Conservation (phyloP, 2,797 vertebrate genomes). For the Gambelia wislizenii region DNA sequence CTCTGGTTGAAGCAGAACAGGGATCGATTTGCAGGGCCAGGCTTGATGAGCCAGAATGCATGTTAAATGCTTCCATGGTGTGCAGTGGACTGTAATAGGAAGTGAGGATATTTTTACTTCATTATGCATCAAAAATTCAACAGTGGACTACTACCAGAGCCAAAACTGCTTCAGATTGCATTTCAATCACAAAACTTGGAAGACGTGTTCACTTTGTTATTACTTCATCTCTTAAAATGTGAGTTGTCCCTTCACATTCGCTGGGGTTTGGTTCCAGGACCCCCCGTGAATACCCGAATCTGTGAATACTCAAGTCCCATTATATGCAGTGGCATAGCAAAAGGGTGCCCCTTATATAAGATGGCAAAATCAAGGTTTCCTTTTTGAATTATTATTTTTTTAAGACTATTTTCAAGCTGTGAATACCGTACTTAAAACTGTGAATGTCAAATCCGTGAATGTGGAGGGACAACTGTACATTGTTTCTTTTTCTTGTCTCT, state of each 20-base stretch:
- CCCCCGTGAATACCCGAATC: no score
- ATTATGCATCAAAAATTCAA: neutral
- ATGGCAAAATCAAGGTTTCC: no score
- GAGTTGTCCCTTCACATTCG: no score
- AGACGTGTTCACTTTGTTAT: neutral
- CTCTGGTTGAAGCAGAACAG: conserved; percentile 26
- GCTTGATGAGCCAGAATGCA: conserved; percentile 4
- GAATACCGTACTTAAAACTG: no score
- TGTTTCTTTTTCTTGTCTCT: neutral
- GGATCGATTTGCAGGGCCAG: conserved; percentile 8
- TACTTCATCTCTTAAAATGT: neutral
- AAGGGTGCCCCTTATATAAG: no score
- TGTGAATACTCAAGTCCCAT: no score
- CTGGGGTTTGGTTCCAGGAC: no score
- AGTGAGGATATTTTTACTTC: neutral
- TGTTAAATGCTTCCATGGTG: conserved; percentile 12
- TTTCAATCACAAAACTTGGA: neutral
- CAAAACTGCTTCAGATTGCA: neutral
- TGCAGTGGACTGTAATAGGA: neutral
- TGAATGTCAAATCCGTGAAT: no score
- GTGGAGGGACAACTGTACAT: no score
- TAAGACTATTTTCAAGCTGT: no score
- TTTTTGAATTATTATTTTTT: no score
- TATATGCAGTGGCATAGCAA: no score
- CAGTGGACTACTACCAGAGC: neutral